Conservation (phyloP, 1,140 invertebrate species). For the Harlomillsia oculata region DNA sequence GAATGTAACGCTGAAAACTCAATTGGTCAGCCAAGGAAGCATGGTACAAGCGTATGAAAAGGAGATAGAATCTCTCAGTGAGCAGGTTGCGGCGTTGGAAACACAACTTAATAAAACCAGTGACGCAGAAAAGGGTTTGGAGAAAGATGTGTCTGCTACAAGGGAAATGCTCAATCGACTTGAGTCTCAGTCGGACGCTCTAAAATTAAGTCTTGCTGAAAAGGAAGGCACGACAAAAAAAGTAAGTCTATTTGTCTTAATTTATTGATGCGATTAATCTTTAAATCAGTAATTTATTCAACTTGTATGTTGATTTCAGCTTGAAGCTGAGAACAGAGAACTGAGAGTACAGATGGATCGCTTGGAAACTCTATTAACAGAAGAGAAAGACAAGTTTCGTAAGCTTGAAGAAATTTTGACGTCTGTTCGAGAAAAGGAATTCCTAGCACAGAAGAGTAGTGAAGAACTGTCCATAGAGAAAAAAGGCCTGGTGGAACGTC, state of each 20-base stretch:
- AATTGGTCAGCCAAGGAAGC: slow-evolving; percentile 15
- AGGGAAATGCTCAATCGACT: slow-evolving; percentile 17
- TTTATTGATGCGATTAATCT: background rate
- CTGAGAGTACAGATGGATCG: slow-evolving; percentile 2
- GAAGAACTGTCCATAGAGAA: slow-evolving; percentile 12
- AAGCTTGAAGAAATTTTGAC: slow-evolving; percentile 20
- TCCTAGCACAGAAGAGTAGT: slow-evolving; percentile 2
- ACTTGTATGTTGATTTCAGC: slow-evolving; percentile 2
- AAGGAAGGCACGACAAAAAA: slow-evolving; percentile 22
- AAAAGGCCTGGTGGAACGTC: slow-evolving; percentile 7
- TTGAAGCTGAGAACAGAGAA: slow-evolving; percentile 28
- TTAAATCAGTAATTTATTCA: background rate
- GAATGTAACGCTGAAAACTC: slow-evolving; percentile 16
- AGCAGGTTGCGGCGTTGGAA: slow-evolving; percentile 14
- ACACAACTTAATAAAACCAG: slow-evolving; percentile 3
- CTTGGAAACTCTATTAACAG: slow-evolving; percentile 5
- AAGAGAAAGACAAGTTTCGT: background rate
- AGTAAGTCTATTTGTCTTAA: slow-evolving; percentile 1
- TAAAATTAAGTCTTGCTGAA: slow-evolving; percentile 19
- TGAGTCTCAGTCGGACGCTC: slow-evolving; percentile 23
- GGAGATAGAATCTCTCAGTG: slow-evolving; percentile 24
- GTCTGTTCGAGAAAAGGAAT: slow-evolving; percentile 22
- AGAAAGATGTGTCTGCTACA: slow-evolving; percentile 14
- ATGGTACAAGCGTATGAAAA: slow-evolving; percentile 29
- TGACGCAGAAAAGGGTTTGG: slow-evolving; percentile 10